Evolutionary conservation across 1,140 invertebrate species (phyloP).

Genomic region (Euschistus heros): DNA sequence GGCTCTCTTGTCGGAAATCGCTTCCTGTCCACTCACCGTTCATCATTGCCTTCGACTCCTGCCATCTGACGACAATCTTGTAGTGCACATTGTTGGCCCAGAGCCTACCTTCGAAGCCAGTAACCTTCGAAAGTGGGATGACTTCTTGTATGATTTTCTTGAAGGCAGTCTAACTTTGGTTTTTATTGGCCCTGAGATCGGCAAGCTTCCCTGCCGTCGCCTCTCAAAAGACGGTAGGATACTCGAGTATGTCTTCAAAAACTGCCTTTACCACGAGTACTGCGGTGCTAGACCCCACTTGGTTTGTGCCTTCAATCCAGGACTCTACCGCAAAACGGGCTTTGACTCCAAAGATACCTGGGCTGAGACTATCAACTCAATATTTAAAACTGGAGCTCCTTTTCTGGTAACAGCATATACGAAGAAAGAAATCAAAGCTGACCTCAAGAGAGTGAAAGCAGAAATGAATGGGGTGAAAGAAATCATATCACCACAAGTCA

Average conservation of each 20-base stretch:
- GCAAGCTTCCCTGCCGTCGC: not conserved
- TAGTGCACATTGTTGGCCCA: conserved; percentile 17
- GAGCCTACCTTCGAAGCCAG: conserved; percentile 17
- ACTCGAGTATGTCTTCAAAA: not conserved
- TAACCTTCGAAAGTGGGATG: conserved; percentile 19
- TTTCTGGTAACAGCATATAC: conserved; percentile 18
- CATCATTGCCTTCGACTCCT: not conserved
- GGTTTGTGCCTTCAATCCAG: conserved; percentile 18
- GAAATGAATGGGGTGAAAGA: not conserved
- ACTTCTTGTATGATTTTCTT: conserved; percentile 10
- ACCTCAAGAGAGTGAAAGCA: not conserved
- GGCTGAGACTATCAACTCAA: not conserved
- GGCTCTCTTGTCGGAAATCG: not conserved
- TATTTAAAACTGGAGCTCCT: not conserved
- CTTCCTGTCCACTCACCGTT: not conserved
- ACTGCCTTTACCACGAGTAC: conserved; percentile 10
- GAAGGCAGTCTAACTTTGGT: not conserved
- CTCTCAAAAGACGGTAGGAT: not conserved
- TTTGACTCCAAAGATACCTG: not conserved
- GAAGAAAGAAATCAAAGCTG: conserved; percentile 5
- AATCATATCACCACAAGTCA: not conserved
- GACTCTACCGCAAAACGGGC: not conserved
- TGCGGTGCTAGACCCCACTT: not conserved
- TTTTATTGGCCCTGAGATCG: conserved; percentile 18
- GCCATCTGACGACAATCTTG: not conserved